Conservation (phyloP, 2,113 vertebrate species). For the Sturnira hondurensis region DNA sequence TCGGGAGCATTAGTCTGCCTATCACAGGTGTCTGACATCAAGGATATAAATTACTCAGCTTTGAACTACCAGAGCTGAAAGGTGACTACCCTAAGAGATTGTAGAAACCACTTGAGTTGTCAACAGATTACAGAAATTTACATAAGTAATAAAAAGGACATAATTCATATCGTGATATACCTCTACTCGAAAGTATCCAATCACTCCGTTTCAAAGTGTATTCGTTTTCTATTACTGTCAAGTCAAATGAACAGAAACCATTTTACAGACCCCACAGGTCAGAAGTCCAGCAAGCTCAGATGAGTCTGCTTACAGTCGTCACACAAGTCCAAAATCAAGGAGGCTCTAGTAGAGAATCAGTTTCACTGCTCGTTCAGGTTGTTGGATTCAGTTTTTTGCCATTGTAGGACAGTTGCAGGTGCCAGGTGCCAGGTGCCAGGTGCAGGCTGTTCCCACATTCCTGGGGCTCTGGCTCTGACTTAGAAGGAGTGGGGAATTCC, state of each 20-base stretch:
- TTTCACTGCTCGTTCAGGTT: not conserved
- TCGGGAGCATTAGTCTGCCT: not conserved
- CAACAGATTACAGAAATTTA: constrained; percentile 74
- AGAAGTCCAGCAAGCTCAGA: not conserved
- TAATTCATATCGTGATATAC: not conserved
- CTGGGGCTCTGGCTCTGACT: not conserved
- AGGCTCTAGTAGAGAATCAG: not conserved
- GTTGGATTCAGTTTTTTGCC: not conserved
- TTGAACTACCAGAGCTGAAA: constrained; percentile 73
- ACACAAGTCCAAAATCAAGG: not conserved
- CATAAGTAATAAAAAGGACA: constrained; percentile 77
- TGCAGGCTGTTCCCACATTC: not conserved
- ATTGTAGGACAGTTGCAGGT: not conserved
- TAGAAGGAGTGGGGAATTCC: not conserved
- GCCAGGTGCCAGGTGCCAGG: not conserved
- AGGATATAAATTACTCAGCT: constrained; percentile 66
- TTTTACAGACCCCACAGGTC: not conserved
- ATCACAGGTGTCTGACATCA: constrained; percentile 37
- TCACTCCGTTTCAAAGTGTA: not conserved
- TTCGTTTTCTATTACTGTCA: not conserved
- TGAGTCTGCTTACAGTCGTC: not conserved
- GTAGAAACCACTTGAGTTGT: constrained; percentile 74
- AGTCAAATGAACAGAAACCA: not conserved
- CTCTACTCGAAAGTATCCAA: not conserved
- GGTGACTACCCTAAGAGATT: constrained; percentile 71